phyloP scores from a whole-genome alignment of 2,113 vertebrate species.

The Pteropus alecto region DNA sequence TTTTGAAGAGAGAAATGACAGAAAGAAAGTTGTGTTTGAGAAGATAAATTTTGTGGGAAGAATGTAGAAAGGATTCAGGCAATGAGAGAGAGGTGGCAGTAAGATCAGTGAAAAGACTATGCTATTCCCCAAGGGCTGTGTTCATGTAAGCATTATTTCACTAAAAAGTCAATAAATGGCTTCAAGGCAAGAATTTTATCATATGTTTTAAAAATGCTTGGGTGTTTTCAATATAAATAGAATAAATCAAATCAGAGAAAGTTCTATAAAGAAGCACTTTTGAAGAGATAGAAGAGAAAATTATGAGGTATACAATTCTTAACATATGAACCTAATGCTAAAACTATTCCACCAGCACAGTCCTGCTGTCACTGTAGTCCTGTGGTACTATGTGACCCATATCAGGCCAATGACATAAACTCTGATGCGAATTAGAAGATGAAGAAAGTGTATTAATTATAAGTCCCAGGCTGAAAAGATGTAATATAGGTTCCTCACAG shows the following conservation, averaged over 20 bases:
- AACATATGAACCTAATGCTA: background rate
- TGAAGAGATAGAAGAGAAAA: background rate
- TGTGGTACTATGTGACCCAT: rapidly evolving
- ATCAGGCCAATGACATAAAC: background rate
- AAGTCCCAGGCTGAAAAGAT: background rate
- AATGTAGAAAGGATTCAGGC: slow-evolving; percentile 14
- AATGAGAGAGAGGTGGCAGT: background rate
- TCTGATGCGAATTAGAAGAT: background rate
- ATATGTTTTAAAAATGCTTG: slow-evolving; percentile 33
- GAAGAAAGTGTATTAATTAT: background rate
- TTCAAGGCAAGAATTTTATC: slow-evolving; percentile 40
- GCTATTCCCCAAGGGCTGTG: background rate
- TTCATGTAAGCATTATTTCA: slow-evolving; percentile 31
- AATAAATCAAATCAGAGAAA: slow-evolving; percentile 2
- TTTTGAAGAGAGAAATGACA: slow-evolving; percentile 48
- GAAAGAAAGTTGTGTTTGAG: slow-evolving; percentile 48
- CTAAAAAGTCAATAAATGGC: slow-evolving; percentile 35
- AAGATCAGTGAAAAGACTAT: background rate
- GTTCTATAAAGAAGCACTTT: background rate
- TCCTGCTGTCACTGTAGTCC: background rate
- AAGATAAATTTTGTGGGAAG: slow-evolving; percentile 47
- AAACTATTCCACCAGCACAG: background rate
- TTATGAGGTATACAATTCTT: background rate
- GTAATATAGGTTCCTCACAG: background rate
- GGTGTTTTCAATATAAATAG: background rate